These are phyloP conservation scores for Metacarcinus magister DNA, from an alignment of 2,888 invertebrate genomes.

Conservation along the genomic window DNA sequence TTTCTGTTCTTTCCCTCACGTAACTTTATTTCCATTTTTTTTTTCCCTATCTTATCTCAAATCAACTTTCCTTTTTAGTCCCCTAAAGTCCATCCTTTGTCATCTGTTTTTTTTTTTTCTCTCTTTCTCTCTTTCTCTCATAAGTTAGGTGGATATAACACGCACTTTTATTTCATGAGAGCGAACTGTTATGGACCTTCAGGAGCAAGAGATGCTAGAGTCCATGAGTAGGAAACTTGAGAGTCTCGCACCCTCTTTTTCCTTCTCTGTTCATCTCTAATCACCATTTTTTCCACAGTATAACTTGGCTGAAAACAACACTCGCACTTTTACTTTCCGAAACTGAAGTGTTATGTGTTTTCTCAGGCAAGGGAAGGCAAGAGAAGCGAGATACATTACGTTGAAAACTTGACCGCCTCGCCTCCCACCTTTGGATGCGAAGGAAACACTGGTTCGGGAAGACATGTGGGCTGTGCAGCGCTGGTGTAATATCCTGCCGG, in stretches of 20 bases:
- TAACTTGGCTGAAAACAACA: neutral
- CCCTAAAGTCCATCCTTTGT: neutral
- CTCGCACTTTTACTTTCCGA: neutral
- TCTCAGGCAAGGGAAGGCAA: neutral
- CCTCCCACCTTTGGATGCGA: neutral
- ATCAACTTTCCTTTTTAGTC: neutral
- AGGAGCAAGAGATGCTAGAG: neutral
- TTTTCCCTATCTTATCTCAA: neutral
- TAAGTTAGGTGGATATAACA: neutral
- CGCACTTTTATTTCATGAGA: neutral
- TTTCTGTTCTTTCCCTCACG: neutral
- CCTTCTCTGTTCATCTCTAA: neutral
- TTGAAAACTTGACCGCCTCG: neutral
- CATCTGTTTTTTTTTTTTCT: neutral
- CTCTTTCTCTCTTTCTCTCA: neutral
- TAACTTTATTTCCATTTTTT: neutral
- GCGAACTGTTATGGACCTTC: neutral
- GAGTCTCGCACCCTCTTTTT: neutral
- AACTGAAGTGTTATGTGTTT: neutral
- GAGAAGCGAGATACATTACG: neutral
- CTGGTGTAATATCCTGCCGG: neutral
- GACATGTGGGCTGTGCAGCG: neutral
- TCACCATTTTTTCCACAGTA: no score
- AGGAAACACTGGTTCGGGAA: neutral
- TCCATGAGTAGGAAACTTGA: neutral